Evolutionary conservation across 2,113 vertebrate species (phyloP).

Genomic region (Pipa parva): DNA sequence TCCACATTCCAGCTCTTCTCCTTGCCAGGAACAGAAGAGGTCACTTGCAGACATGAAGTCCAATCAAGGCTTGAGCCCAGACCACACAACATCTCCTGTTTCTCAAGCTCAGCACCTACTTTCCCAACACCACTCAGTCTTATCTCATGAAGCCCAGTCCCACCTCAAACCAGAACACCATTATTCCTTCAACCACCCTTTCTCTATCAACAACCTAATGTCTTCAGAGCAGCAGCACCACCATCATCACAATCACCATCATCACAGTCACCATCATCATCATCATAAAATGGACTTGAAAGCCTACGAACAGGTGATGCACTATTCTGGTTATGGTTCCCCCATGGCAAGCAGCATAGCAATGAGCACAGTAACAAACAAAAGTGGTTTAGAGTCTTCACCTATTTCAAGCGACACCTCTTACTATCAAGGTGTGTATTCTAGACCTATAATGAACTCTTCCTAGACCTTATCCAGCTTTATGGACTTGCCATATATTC

Average conservation of each 20-base stretch:
- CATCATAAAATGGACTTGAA: slow-evolving; percentile 97
- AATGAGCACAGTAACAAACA: slow-evolving; percentile 91
- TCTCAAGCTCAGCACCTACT: slow-evolving; percentile 82
- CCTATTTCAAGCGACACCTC: slow-evolving; percentile 81
- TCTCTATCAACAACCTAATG: slow-evolving; percentile 98
- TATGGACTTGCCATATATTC: slow-evolving; percentile 22
- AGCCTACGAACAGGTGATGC: slow-evolving; percentile 98
- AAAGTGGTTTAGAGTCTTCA: slow-evolving; percentile 84
- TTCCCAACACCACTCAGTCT: slow-evolving; percentile 77
- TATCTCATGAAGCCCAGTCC: slow-evolving; percentile 76
- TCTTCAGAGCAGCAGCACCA: slow-evolving; percentile 95
- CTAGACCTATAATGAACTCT: slow-evolving; percentile 97
- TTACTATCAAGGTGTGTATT: slow-evolving; percentile 95
- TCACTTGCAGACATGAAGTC: slow-evolving; percentile 73
- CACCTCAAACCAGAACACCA: slow-evolving; percentile 97
- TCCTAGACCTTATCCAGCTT: slow-evolving; percentile 63
- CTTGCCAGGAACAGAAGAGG: slow-evolving; percentile 83
- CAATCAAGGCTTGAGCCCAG: slow-evolving; percentile 74
- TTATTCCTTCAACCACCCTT: slow-evolving; percentile 97
- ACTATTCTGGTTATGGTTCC: slow-evolving; percentile 90
- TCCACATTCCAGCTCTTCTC: slow-evolving; percentile 80
- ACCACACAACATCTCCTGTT: slow-evolving; percentile 69
- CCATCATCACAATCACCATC: slow-evolving; percentile 63
- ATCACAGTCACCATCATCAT: slow-evolving; percentile 70
- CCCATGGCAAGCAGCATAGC: slow-evolving; percentile 88